Evolutionary conservation across 1,140 invertebrate species (phyloP), one percentile per base, ranked within the genome.

Genomic region (Lepidurus arcticus): DNA sequence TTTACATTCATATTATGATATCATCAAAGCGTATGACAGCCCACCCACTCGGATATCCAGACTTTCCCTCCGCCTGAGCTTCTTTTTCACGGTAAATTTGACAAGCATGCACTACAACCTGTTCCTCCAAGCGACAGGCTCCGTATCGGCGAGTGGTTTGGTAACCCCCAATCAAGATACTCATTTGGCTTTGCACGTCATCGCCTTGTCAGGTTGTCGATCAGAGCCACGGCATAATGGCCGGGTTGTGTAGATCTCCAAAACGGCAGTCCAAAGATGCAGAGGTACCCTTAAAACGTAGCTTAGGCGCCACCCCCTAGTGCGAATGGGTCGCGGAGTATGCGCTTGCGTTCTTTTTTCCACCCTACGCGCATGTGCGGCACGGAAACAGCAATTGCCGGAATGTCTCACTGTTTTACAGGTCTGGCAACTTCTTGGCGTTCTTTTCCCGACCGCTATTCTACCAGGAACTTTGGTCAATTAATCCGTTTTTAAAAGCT

Each of bases 161-260:
- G 53, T 65, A 65, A 65, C 53, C 53, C 53, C 53, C 53, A 65
- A 65, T 65, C 53, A 65, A 65, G 53, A 21, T 65, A 13, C n/a
- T 65, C 53, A 65, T 65, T 65, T 65, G 21, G 53, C 21, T 21
- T 21, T 65, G n/a, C 53, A 65, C 53, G 53, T 65, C 53, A 65
- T 65, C 53, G 53, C 53, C 53, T 65, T 65, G 53, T 65, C 53
- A 65, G 53, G 16, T 65, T 65, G 53, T 65, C 53, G 53, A 65
- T 65, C 53, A 65, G 9, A 65, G 53, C 53, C 53, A 21, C 53
- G n/a, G 53, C 53, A 16, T 9, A 65, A 65, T 65, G 53, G 53
- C 21, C 53, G 21, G 53, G 53, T 65, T 21, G 13, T 21, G 53
- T 65, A 65, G 53, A 65, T 7, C 53, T 65, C 34, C 34, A 65